Evolutionary conservation across 2,888 invertebrate species (phyloP), one percentile per base, ranked within the genome.

Genomic region (Patella caerulea): DNA sequence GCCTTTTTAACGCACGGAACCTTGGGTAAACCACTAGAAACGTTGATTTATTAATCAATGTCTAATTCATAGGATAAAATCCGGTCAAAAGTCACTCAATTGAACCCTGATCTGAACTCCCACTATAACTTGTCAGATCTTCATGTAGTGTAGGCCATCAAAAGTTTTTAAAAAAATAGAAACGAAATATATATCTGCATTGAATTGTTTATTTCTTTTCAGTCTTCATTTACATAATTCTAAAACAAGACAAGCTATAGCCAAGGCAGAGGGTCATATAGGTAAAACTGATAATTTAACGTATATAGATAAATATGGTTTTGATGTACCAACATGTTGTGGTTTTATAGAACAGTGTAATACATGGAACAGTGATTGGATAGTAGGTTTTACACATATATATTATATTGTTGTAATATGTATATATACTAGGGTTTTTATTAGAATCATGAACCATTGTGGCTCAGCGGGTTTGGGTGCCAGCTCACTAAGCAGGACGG

Each of bases 351-450:
- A 93, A 17, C 93, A 93, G 84, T 91, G 92, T 74, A 94, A 94
- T 86, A 90, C 91, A 0, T 94, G 94, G 94, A 85, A 88, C 70
- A 92, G 93, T 78, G 92, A 93, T 86, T 94, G 94, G 94, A 87
- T 92, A 84, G 93, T 93, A 88, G 85, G 91, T 81, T 29, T 4
- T 19, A 19, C 45, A 45, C 15, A 70, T 70, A 70, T n/a, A 70
- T 70, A 70, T 17, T 24, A 24, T 24, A 14, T 24, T 69, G 14
- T 69, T 24, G 19, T 24, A 24, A 69, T 69, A 69, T 69, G 14
- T 70, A 70, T 70, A 29, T 29, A 29, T 29, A 70, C 29, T 29
- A 29, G 29, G 24, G 4, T n/a, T 70, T 3, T 29, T 17, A 15
- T 14, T 14, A 70, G 12, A 70, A 5, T 70, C 24, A 1, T 9